These are phyloP conservation scores for Dilophus febrilis DNA, from an alignment of 2,888 invertebrate species.

Conservation along the genomic window DNA sequence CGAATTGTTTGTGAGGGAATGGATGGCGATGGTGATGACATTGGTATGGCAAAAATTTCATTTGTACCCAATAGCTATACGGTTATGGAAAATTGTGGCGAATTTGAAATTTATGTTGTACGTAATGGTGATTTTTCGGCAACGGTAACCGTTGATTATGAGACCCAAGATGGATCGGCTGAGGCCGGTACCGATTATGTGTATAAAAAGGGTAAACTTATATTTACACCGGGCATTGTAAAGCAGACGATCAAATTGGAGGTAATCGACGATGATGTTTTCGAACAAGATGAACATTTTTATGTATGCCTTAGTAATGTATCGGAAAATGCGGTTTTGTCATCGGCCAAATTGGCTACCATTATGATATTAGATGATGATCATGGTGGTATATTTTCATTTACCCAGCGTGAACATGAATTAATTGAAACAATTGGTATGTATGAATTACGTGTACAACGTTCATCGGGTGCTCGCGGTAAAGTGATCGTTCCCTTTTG, in stretches of 20 bases:
- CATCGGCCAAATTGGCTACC: slow-evolving; percentile 80
- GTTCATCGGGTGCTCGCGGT: slow-evolving; percentile 90
- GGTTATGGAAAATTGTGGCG: slow-evolving; percentile 95
- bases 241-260: slow-evolving; percentile 76
- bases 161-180: slow-evolving; percentile 95
- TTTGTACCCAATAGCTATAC: slow-evolving; percentile 97
- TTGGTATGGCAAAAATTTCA: slow-evolving; percentile 38
- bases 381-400: slow-evolving; percentile 93
- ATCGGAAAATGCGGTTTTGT: slow-evolving; percentile 51
- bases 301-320: slow-evolving; percentile 65
- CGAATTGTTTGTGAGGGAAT: slow-evolving; percentile 47
- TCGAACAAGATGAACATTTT: slow-evolving; percentile 99
- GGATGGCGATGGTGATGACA: slow-evolving; percentile 42
- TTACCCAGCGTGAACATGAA: slow-evolving; percentile 69
- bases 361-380: slow-evolving; percentile 98
- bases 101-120: slow-evolving; percentile 76
- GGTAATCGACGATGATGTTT: slow-evolving; percentile 97
- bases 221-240: slow-evolving; percentile 76
- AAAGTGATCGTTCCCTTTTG: slow-evolving; percentile 74
- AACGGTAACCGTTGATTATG: slow-evolving; percentile 73
- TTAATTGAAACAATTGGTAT: slow-evolving; percentile 84
- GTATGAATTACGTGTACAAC: slow-evolving; percentile 63
- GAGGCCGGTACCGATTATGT: slow-evolving; percentile 92
- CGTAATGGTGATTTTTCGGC: slow-evolving; percentile 66
- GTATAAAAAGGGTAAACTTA: slow-evolving; percentile 65